Percentiles rank a stretch among this genome's conserved stretches.
phyloP scores from a whole-genome alignment of 2,113 vertebrate species.

The Morphnarchus princeps region DNA sequence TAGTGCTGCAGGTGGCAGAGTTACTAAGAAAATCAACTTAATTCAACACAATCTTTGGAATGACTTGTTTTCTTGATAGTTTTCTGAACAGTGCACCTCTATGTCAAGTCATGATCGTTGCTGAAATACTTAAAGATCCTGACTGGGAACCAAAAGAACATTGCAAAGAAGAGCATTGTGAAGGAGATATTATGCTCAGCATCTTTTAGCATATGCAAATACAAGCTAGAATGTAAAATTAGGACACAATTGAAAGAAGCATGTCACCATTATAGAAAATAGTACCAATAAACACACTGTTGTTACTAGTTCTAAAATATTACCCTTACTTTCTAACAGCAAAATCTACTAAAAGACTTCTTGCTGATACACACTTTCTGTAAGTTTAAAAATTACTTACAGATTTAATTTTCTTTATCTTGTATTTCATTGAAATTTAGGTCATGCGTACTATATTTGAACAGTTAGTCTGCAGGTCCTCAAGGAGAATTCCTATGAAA shows the following conservation, averaged over 20 bases:
- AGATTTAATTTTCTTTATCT: not conserved
- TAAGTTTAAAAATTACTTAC: not conserved
- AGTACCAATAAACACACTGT: not conserved
- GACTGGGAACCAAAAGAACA: conserved; percentile 7
- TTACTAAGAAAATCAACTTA: conserved; percentile 51
- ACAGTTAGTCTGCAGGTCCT: not conserved
- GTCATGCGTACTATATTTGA: not conserved
- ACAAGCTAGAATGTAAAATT: not conserved
- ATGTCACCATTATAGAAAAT: not conserved
- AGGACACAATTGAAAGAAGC: not conserved
- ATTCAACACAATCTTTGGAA: conserved; percentile 24
- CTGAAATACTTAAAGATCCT: not conserved
- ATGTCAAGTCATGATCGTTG: not conserved
- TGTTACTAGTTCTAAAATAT: not conserved
- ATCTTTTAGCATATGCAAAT: conserved; percentile 38
- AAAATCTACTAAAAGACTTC: not conserved
- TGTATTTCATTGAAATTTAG: not conserved
- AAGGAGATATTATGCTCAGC: not conserved
- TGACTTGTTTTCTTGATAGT: not conserved
- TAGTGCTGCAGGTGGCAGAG: conserved; percentile 54
- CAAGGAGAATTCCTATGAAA: not conserved
- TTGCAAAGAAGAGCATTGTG: not conserved
- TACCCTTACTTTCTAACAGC: not conserved
- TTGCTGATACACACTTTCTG: not conserved
- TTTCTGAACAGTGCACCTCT: conserved; percentile 43